Evolutionary conservation across 2,797 vertebrate species (phyloP).

Genomic region (Siniperca obscura): DNA sequence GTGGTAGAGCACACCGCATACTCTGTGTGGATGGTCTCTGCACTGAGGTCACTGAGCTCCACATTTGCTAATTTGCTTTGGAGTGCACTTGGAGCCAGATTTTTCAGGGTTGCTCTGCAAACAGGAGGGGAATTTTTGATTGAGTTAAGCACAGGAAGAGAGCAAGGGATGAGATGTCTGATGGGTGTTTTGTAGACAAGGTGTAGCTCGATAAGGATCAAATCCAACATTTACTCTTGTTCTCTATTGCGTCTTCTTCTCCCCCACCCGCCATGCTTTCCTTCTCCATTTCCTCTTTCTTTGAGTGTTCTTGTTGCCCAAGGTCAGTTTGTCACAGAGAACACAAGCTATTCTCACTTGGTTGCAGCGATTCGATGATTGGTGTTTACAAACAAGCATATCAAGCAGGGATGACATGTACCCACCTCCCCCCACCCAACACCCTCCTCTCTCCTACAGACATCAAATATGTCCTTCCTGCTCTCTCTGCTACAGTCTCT

Average conservation of each 20-base stretch:
- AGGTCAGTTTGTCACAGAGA: slow-evolving; percentile 82
- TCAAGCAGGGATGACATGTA: slow-evolving; percentile 76
- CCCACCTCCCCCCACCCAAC: slow-evolving; percentile 40
- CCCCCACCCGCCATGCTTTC: slow-evolving; percentile 44
- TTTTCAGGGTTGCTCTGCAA: slow-evolving; percentile 39
- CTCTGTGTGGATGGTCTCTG: slow-evolving; percentile 81
- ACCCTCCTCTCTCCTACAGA: slow-evolving; percentile 56
- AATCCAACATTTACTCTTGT: slow-evolving; percentile 31
- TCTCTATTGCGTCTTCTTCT: slow-evolving; percentile 11
- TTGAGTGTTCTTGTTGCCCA: slow-evolving; percentile 72
- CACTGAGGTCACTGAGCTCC: slow-evolving; percentile 86
- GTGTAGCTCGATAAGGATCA: slow-evolving; percentile 70
- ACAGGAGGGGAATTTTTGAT: slow-evolving; percentile 28
- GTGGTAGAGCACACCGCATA: slow-evolving; percentile 64
- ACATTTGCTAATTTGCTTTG: slow-evolving; percentile 73
- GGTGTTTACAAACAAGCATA: slow-evolving; percentile 81
- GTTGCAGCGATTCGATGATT: slow-evolving; percentile 76
- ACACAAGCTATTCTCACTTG: slow-evolving; percentile 83
- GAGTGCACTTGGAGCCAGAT: slow-evolving; percentile 60
- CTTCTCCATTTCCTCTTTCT: slow-evolving; percentile 72
- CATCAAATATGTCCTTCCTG: slow-evolving; percentile 63
- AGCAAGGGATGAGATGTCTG: neutral
- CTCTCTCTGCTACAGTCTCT: slow-evolving; percentile 30
- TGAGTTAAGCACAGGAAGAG: slow-evolving; percentile 43
- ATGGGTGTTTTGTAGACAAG: slow-evolving; percentile 8